Base-by-base conservation (phyloP, 1,140 invertebrate species). In the Leucophenga varia region DNA sequence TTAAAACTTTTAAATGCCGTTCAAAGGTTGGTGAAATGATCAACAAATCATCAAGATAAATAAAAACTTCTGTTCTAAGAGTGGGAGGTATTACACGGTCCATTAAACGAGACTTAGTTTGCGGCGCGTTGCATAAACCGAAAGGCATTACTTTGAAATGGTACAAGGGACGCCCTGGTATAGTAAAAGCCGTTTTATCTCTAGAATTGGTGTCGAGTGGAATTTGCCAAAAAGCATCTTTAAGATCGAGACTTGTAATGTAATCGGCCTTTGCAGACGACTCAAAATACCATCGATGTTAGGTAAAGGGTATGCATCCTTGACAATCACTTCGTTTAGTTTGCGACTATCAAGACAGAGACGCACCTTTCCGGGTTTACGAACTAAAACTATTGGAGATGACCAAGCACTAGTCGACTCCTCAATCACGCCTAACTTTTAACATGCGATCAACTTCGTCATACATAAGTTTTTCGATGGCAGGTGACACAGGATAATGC, bases 221-320 rank as follows among this genome's bases (percentile, higher is more conserved):
- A n/a, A n/a, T n/a, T n/a, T n/a, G 47, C 47, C 47, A 48, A 13
- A 48, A 48, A 6, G 47, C 47, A 22, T 35, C 19, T 10, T 34
- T 40, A 3, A 42, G 17, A 34, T 43, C 41, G 2, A 50, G 18
- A 12, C 20, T 18, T 1, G 40, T 38, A 10, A 50, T 50, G n/a
- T 12, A 44, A 25, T 43, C 28, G 13, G 48, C 48, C 21, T 43
- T 32, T 18, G 48, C 12, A 50, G 14, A 2, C 48, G 16, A 39
- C 48, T 50, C 18, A n/a, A 50, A 17, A 47, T 47, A 8, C 46
- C 38, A 2, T 47, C 46, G 17, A 47, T 47, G 17, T 47, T 16
- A 5, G 46, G 46, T 40, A n/a, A n/a, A n/a, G n/a, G n/a, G n/a
- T n/a, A n/a, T n/a, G n/a, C n/a, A n/a, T n/a, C n/a, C n/a, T n/a